Evolutionary conservation across 2,797 vertebrate genomes (phyloP), one percentile per base, ranked within the genome.

Genomic region (Meriones psammophilus): DNA sequence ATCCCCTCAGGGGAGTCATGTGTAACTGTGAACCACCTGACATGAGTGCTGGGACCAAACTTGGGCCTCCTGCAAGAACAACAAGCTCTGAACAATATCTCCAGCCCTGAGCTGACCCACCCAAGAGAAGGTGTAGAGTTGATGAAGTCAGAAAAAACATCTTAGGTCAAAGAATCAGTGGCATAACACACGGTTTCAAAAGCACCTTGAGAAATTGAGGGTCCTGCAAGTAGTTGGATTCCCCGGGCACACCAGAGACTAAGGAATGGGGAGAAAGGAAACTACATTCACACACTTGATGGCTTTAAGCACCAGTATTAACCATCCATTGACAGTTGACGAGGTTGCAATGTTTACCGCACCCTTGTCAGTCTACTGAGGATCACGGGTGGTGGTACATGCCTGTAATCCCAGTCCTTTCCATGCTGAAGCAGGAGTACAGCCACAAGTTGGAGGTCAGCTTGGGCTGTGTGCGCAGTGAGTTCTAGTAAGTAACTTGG

Each of bases 301-400:
- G 84, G 81, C 8, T 66, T n/a, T 22, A 68, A 60, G 56, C 56
- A 33, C 36, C 84, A 90, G 24, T n/a, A 76, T 39, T 84, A 36
- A 64, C 13, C 24, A 62, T 74, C 50, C 8, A 76, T 60, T 39
- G 79, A 28, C n/a, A 24, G 58, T 64, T 77, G 89, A 89, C 6
- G 42, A 42, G 30, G 15, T n/a, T 54, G 56, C 36, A 60, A n/a
- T 36, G 26, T 88, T 89, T 91, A 46, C 56, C 85, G 3, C 42
- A 80, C 81, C 50, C 17, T 88, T 73, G 62, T 92, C 28, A 93
- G 46, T 79, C 22, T 92, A 80, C 24, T n/a, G 71, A 89, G 39
- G 39, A 78, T 85, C 62, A 66, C 9, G 69, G n/a, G 6, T 28
- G 9, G 69, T 14, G 26, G 36, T 62, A 8, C 22, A 14, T 60